Conservation (phyloP, 2,113 vertebrate genomes). For the Oryzias curvinotus region DNA sequence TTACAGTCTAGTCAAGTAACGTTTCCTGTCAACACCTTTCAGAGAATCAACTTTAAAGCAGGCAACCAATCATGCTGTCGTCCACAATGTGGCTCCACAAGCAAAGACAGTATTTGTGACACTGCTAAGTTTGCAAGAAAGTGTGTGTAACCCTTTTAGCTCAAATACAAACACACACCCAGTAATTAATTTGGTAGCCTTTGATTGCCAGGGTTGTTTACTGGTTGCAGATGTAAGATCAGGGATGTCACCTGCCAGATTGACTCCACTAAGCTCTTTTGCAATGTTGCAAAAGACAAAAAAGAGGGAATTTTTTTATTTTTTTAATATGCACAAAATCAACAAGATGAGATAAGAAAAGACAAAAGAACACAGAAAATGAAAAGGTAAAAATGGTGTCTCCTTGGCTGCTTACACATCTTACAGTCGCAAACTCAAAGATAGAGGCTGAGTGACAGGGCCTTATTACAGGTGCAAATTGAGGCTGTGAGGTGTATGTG, state of each 20-base stretch:
- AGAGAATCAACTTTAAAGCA: background rate
- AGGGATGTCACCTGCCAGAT: slow-evolving; percentile 62
- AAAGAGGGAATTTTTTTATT: background rate
- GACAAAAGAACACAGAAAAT: background rate
- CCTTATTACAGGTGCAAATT: slow-evolving; percentile 98
- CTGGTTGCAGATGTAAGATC: slow-evolving; percentile 58
- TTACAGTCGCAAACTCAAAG: slow-evolving; percentile 18
- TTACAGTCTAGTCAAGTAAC: background rate
- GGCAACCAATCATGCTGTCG: background rate
- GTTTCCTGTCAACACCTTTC: background rate
- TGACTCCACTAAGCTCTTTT: slow-evolving; percentile 32
- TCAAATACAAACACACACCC: slow-evolving; percentile 19
- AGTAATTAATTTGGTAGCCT: slow-evolving; percentile 60
- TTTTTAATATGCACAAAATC: background rate
- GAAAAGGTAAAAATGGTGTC: background rate
- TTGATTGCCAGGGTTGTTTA: slow-evolving; percentile 71
- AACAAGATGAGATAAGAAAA: background rate
- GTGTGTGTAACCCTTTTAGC: slow-evolving; percentile 14
- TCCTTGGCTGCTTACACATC: background rate
- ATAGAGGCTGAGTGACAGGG: slow-evolving; percentile 84
- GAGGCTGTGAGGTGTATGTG: slow-evolving; percentile 92
- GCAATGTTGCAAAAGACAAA: background rate
- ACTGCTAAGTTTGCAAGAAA: background rate
- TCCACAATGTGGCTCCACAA: background rate
- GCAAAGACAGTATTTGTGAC: background rate